These are phyloP conservation scores for Polyergus mexicanus DNA, from an alignment of 1,140 invertebrate species.

Conservation along the genomic window DNA sequence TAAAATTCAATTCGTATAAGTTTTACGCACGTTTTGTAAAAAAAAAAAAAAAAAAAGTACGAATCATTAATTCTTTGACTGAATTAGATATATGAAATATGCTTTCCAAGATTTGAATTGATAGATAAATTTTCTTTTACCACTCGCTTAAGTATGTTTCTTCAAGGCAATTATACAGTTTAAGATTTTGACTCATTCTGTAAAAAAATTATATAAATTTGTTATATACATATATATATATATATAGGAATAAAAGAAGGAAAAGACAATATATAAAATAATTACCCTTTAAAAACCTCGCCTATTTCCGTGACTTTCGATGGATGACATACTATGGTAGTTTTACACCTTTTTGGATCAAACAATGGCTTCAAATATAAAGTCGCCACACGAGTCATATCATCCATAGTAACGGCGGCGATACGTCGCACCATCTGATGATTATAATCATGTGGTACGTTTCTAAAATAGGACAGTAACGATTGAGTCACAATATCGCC, in stretches of 20 bases:
- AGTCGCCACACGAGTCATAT: conserved; percentile 89
- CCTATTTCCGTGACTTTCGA: conserved; percentile 90
- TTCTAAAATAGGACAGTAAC: conserved; percentile 90
- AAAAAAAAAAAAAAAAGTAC: too few species aligned
- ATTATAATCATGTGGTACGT: conserved; percentile 90
- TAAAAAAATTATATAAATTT: conserved; percentile 82
- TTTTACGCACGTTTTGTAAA: too few species aligned
- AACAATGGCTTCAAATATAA: conserved; percentile 91
- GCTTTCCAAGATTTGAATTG: conserved; percentile 4
- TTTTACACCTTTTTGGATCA: conserved; percentile 87
- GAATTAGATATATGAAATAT: not conserved
- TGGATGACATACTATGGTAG: conserved; percentile 92
- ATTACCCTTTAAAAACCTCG: conserved; percentile 89
- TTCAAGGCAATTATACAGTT: conserved; percentile 86
- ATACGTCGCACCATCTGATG: conserved; percentile 91
- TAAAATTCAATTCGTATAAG: too few species aligned
- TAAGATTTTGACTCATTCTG: conserved; percentile 86
- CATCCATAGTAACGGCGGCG: conserved; percentile 89
- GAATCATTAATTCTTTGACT: too few species aligned
- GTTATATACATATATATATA: not conserved
- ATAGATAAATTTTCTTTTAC: conserved; percentile 63
- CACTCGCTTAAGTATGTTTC: conserved; percentile 86
- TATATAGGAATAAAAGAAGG: conserved; percentile 59
- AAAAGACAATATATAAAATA: conserved; percentile 39
- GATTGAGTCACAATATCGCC: conserved; percentile 91